Base-by-base conservation (phyloP, 1,140 invertebrate species). In the Papilio machaon region DNA sequence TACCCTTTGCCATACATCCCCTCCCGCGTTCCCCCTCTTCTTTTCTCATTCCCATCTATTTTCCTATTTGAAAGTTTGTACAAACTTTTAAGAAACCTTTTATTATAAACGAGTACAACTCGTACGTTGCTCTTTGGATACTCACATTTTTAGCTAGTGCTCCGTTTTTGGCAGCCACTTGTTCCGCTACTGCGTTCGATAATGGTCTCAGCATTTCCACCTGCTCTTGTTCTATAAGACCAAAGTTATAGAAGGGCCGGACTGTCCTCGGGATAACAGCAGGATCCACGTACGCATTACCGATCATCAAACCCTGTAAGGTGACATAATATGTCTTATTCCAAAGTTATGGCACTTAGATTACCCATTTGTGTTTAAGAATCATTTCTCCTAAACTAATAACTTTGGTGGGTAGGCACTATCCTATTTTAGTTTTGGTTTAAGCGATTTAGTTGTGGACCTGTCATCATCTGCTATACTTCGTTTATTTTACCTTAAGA, bases 281-380 rank as follows among this genome's bases (percentile, higher is more conserved):
- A 0, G 98, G 98, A 92, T 98, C 98, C 54, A 96, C 96, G 0
- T 97, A 95, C 4, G 97, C 98, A 92, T 98, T 98, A 10, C 98
- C 98, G 81, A 98, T 97, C 1, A 97, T 96, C 77, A 98, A 82
- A 83, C 97, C 97, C 94, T 96, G 84, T 52, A 88, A 80, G 79
- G 1, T 58, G 11, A 75, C 5, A 73, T 30, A 38, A 17, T 30
- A 6, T 4, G 60, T 23, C 23, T 30, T 35, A 70, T 70, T 64
- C 19, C n/a, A n/a, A n/a, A n/a, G n/a, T n/a, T n/a, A n/a, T n/a
- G n/a, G n/a, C n/a, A n/a, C n/a, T n/a, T n/a, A n/a, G n/a, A n/a
- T n/a, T n/a, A n/a, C n/a, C n/a, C n/a, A n/a, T n/a, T n/a, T n/a
- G n/a, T n/a, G n/a, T n/a, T 13, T n/a, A 17, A 23, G 9, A 8